These are phyloP conservation scores for Bicyclus anynana DNA, from an alignment of 1,140 invertebrate species.

Conservation along the genomic window DNA sequence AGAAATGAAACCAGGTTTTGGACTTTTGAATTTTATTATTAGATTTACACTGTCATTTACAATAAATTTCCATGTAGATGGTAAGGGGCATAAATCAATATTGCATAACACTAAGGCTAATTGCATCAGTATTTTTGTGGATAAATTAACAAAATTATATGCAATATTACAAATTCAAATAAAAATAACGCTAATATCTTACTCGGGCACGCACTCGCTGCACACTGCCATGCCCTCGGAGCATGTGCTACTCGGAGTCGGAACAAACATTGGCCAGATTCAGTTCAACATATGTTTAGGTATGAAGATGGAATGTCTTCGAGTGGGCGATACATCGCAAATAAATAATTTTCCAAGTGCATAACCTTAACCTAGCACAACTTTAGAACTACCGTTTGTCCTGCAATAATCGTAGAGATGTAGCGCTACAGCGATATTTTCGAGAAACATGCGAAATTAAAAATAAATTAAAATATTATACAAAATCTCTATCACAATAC, in stretches of 20 bases:
- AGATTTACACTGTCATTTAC: slow-evolving; percentile 77
- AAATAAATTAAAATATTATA: slow-evolving; percentile 77
- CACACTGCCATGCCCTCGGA: slow-evolving; percentile 27
- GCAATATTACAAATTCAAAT: slow-evolving; percentile 75
- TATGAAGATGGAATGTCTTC: slow-evolving; percentile 54
- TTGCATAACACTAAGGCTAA: slow-evolving; percentile 76
- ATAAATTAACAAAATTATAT: slow-evolving; percentile 75
- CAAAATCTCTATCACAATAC: slow-evolving; percentile 77
- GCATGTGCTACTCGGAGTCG: no score
- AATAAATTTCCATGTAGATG: slow-evolving; percentile 76
- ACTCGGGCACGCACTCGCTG: slow-evolving; percentile 69
- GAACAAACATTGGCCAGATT: slow-evolving; percentile 33
- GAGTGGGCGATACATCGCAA: slow-evolving; percentile 30
- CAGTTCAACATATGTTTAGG: slow-evolving; percentile 25
- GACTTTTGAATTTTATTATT: slow-evolving; percentile 76
- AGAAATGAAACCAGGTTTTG: slow-evolving; percentile 28
- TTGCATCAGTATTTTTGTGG: slow-evolving; percentile 74
- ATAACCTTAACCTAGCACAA: slow-evolving; percentile 71
- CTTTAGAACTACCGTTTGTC: slow-evolving; percentile 66
- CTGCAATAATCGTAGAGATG: slow-evolving; percentile 61
- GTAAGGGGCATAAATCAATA: slow-evolving; percentile 76
- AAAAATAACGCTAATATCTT: slow-evolving; percentile 76
- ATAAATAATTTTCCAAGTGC: slow-evolving; percentile 50
- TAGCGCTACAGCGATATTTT: slow-evolving; percentile 67
- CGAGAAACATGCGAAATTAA: slow-evolving; percentile 71